phyloP scores from a whole-genome alignment of 1,140 invertebrate genomes.

The Alviniconcha marisindica region DNA sequence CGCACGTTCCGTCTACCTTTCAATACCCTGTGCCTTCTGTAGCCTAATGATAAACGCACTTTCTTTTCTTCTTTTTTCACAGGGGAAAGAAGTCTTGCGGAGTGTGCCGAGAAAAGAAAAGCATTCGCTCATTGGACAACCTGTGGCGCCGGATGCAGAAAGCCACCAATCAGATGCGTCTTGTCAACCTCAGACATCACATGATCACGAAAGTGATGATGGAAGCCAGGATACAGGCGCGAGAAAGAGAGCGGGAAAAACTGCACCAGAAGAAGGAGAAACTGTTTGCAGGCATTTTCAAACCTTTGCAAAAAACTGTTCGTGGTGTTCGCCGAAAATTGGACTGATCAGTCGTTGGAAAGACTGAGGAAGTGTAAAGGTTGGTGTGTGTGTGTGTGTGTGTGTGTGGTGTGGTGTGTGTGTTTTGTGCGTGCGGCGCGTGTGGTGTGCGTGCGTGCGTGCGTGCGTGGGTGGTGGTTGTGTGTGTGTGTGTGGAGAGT shows the following conservation, averaged over 20 bases:
- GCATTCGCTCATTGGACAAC: slow-evolving; percentile 32
- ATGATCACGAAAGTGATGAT: slow-evolving; percentile 39
- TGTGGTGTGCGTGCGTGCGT: neutral
- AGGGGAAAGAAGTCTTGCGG: slow-evolving; percentile 13
- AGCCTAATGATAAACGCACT: too few relatives aligned
- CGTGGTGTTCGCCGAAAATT: neutral
- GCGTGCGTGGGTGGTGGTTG: neutral
- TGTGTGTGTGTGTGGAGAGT: too few relatives aligned
- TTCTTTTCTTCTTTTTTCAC: neutral
- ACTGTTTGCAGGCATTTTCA: neutral
- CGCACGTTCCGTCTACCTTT: too few relatives aligned
- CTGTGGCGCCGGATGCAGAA: slow-evolving; percentile 36
- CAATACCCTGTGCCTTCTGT: too few relatives aligned
- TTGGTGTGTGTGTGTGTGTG: neutral
- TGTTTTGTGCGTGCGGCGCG: too few relatives aligned
- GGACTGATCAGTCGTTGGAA: neutral
- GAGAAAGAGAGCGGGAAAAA: slow-evolving; percentile 19
- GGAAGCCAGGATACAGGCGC: slow-evolving; percentile 20
- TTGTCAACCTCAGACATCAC: slow-evolving; percentile 34
- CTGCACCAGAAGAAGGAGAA: slow-evolving; percentile 22
- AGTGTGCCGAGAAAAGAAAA: slow-evolving; percentile 12
- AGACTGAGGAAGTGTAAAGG: neutral
- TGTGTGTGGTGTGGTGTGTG: too few relatives aligned
- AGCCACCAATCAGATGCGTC: slow-evolving; percentile 40
- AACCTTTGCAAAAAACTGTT: neutral